These are phyloP conservation scores for Prionace glauca DNA, from an alignment of 2,797 vertebrate genomes.

Conservation along the genomic window DNA sequence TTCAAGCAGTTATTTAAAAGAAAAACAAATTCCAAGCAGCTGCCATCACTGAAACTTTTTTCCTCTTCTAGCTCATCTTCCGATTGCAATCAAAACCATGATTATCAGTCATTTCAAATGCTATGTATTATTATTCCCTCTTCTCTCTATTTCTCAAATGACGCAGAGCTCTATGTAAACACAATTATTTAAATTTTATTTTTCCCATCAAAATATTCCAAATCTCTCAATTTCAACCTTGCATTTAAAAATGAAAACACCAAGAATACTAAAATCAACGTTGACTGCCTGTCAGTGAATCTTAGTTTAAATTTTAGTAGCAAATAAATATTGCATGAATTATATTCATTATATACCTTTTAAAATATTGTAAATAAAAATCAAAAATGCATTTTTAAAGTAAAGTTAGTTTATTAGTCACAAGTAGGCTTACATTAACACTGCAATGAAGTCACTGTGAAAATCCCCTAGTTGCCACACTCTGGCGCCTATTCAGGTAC, in stretches of 20 bases:
- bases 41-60: not conserved
- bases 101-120: not conserved
- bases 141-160: not conserved
- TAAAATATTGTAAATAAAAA: not conserved
- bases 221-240: not conserved
- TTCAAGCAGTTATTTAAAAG: not conserved
- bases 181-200: not conserved
- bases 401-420: too few species aligned
- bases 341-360: not conserved
- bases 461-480: too few species aligned
- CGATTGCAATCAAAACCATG: not conserved
- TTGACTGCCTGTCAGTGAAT: not conserved
- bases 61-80: not conserved
- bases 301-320: not conserved
- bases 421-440: too few species aligned
- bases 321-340: not conserved
- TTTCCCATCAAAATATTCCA: not conserved
- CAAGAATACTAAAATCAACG: not conserved
- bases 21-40: not conserved
- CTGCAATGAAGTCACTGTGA: too few species aligned
- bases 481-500: too few species aligned
- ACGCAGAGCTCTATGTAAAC: not conserved
- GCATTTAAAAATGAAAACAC: not conserved
- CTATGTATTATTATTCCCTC: not conserved
- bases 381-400: not conserved